Evolutionary conservation across 2,888 invertebrate genomes (phyloP), one percentile per base, ranked within the genome.

Genomic region (Tetrapedia diversipes): DNA sequence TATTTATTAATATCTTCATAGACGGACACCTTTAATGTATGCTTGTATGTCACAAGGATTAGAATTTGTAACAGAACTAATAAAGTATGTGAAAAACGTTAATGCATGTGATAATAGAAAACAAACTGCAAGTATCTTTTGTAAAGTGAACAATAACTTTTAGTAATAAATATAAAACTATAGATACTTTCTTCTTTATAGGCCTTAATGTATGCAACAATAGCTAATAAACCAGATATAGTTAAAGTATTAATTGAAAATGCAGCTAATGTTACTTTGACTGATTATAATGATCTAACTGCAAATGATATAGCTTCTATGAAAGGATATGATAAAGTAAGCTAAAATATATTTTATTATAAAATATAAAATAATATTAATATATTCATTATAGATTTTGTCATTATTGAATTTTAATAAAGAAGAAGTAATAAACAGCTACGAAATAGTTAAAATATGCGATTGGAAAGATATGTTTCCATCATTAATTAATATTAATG

Each of bases 161-260:
- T 53, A 14, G 39, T 37, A 43, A n/a, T 43, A 37, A 49, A 27
- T 32, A 7, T 24, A 24, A 22, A 8, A 41, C n/a, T 10, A 11
- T 11, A 22, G 2, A 49, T 57, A 34, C 66, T 32, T 27, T 56
- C 41, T 66, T 34, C 0, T 74, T 83, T 61, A 11, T 64, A 95
- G 95, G 95, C 94, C 53, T 85, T 95, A 60, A 95, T 94, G 89
- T 94, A 94, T 93, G 95, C 95, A 59, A 93, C 93, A 11, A 92
- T 93, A 81, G 92, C 92, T 81, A 94, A 95, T 84, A 92, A 93
- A 82, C 87, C 92, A 19, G 93, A 94, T 69, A 92, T 94, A 67
- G 91, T 94, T 22, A 92, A 93, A 88, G 87, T 93, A 79, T 92
- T 95, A 0, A 90, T 95, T 63, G 89, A 92, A 22, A 89, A 92